These are phyloP conservation scores for Agonopterix heracliana DNA, from an alignment of 2,888 invertebrate species.

Conservation along the genomic window DNA sequence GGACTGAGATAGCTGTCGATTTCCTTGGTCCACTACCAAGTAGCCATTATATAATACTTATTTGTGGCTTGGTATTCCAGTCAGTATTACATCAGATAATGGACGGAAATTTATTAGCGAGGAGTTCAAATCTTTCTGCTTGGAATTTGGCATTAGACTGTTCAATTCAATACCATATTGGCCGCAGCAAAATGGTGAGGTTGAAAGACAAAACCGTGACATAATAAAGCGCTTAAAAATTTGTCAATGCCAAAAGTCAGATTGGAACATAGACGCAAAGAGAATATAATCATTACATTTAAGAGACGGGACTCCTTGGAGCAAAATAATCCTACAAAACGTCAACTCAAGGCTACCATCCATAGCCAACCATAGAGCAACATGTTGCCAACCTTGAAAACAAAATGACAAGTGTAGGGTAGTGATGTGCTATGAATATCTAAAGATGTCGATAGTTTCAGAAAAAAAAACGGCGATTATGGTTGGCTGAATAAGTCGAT, in stretches of 20 bases:
- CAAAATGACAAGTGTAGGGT: too few species aligned
- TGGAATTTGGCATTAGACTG: slow-evolving; percentile 6
- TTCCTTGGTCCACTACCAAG: slow-evolving; percentile 3
- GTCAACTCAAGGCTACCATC: too few species aligned
- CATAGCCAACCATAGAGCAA: too few species aligned
- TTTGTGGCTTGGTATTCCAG: slow-evolving; percentile 7
- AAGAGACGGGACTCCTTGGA: too few species aligned
- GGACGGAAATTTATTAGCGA: slow-evolving; percentile 7
- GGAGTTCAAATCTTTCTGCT: slow-evolving; percentile 11
- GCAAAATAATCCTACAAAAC: too few species aligned
- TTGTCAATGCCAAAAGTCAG: slow-evolving; percentile 7
- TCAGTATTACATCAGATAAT: slow-evolving; percentile 16
- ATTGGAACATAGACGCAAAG: too few species aligned
- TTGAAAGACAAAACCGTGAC: slow-evolving; percentile 15
- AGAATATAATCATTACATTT: too few species aligned
- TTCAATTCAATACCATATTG: slow-evolving; percentile 13
- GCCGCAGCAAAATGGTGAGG: slow-evolving; percentile 17
- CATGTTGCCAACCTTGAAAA: too few species aligned
- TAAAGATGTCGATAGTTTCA: too few species aligned
- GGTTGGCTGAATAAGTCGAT: too few species aligned
- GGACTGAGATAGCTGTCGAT: slow-evolving; percentile 5
- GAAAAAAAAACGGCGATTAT: too few species aligned
- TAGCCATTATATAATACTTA: background rate
- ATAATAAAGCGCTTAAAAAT: slow-evolving; percentile 12
- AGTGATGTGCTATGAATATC: too few species aligned